Percentiles rank a stretch among this genome's conserved stretches.
These are phyloP conservation scores for Cairina moschata DNA, from an alignment of 2,113 vertebrate species.

Conservation along the genomic window DNA sequence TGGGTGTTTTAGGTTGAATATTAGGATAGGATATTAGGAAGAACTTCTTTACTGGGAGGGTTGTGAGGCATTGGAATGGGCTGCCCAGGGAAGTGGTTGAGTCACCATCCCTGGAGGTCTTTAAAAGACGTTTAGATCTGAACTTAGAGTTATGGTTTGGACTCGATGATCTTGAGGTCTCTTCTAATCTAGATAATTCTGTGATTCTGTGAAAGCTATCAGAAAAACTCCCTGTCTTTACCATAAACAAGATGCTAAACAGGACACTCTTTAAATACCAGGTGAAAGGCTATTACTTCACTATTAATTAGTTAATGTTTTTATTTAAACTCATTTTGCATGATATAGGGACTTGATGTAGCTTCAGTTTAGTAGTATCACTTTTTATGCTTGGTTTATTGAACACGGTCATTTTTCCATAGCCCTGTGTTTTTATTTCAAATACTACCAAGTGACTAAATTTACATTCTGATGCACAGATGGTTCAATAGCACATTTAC, in stretches of 20 bases:
- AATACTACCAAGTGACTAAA: not conserved
- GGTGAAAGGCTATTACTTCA: not conserved
- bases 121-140: too few relatives aligned
- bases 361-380: not conserved
- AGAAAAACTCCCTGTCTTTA: not conserved
- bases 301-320: not conserved
- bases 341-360: not conserved
- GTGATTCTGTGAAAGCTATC: not conserved
- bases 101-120: too few relatives aligned
- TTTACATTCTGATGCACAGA: not conserved
- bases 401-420: not conserved
- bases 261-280: not conserved
- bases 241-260: not conserved
- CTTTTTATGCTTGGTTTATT: not conserved
- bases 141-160: too few relatives aligned
- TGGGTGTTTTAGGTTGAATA: too few relatives aligned
- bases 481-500: not conserved
- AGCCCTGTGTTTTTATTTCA: not conserved
- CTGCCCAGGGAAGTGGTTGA: too few relatives aligned
- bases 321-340: not conserved
- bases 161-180: too few relatives aligned
- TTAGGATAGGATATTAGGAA: too few relatives aligned
- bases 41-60: too few relatives aligned
- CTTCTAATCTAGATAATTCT: too few relatives aligned
- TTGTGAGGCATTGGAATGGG: too few relatives aligned